phyloP scores from a whole-genome alignment of 2,888 invertebrate genomes.

The Tryphoninae sp. region DNA sequence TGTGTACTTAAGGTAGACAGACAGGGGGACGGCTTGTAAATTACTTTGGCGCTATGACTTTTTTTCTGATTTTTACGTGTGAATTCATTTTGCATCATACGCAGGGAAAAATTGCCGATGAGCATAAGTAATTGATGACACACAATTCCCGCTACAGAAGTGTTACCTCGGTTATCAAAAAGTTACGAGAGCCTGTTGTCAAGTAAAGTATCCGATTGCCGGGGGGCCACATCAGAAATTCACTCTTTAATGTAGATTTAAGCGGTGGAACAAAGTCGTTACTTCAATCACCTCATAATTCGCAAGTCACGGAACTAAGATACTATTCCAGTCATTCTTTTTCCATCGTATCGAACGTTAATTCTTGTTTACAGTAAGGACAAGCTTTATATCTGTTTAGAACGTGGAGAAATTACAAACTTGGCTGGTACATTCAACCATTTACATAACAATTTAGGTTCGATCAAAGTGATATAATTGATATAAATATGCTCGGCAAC shows the following conservation, averaged over 20 bases:
- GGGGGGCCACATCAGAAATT: conserved; percentile 35
- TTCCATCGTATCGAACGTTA: not conserved
- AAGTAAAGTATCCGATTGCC: conserved; percentile 25
- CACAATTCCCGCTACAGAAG: not conserved
- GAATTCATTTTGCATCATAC: not conserved
- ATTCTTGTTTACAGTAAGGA: conserved; percentile 44
- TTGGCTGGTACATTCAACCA: conserved; percentile 64
- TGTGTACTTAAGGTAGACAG: not conserved
- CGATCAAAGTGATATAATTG: conserved; percentile 79
- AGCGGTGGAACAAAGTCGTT: conserved; percentile 61
- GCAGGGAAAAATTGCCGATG: not conserved
- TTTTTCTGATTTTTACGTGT: not conserved
- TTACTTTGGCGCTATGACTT: not conserved
- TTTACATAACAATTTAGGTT: conserved; percentile 80
- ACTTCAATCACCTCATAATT: conserved; percentile 1
- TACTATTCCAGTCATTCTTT: too few relatives aligned
- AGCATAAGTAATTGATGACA: not conserved
- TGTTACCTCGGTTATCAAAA: conserved; percentile 47
- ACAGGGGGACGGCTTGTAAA: not conserved
- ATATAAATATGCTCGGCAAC: conserved; percentile 79
- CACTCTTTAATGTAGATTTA: conserved; percentile 64
- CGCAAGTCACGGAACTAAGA: not conserved
- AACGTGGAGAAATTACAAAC: conserved; percentile 34
- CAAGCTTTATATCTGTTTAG: conserved; percentile 48
- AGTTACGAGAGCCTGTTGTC: conserved; percentile 35